Conservation (phyloP, 2,888 invertebrate species). For the Ganaspis brasiliensis region DNA sequence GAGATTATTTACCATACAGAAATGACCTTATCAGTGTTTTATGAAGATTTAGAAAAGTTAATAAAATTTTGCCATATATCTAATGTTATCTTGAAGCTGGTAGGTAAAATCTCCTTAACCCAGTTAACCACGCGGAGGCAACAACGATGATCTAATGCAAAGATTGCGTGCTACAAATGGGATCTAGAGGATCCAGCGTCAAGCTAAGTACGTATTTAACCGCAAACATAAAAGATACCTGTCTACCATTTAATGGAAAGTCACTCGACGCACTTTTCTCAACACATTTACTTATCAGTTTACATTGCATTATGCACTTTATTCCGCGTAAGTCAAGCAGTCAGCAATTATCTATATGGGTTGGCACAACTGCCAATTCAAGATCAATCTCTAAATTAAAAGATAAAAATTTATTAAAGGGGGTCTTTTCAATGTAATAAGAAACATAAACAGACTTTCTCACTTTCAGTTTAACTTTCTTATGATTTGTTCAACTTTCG, state of each 20-base stretch:
- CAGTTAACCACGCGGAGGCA: slow-evolving; percentile 19
- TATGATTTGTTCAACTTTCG: background rate
- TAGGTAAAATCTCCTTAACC: slow-evolving; percentile 33
- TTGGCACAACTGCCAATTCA: slow-evolving; percentile 7
- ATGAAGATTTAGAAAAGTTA: background rate
- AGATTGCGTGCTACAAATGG: slow-evolving; percentile 32
- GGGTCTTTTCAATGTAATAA: background rate
- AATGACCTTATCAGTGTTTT: slow-evolving; percentile 16
- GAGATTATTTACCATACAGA: background rate
- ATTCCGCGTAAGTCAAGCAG: slow-evolving; percentile 9
- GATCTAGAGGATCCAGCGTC: slow-evolving; percentile 15
- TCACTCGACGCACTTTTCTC: slow-evolving; percentile 17
- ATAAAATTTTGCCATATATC: slow-evolving; percentile 16
- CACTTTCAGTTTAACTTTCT: slow-evolving; percentile 20
- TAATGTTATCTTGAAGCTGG: background rate
- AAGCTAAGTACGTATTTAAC: slow-evolving; percentile 15
- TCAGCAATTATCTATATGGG: slow-evolving; percentile 18
- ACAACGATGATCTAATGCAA: slow-evolving; percentile 35
- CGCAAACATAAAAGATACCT: slow-evolving; percentile 17
- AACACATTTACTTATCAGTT: slow-evolving; percentile 22
- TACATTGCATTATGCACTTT: slow-evolving; percentile 5
- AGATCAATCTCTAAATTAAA: slow-evolving; percentile 11
- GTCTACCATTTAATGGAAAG: slow-evolving; percentile 33
- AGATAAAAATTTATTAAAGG: background rate
- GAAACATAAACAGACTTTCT: slow-evolving; percentile 18